Evolutionary conservation across 2,113 vertebrate species (phyloP), one percentile per base, ranked within the genome.

Genomic region (Pangasianodon gigas): DNA sequence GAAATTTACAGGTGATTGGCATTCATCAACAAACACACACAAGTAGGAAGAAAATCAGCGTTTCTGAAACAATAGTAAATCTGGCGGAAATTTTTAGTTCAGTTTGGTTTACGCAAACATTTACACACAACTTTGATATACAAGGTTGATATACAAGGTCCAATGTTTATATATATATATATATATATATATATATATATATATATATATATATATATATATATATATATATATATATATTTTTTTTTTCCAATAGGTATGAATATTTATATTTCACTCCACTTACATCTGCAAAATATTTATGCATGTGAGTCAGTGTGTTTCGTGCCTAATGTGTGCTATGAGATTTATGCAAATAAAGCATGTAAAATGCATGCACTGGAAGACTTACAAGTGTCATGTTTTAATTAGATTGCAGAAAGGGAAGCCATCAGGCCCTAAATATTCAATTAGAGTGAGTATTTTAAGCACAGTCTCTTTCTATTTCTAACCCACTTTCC

Each of bases 311-410:
- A 48, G 48, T 82, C 16, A 26, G 46, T 44, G 24, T 26, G 37
- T n/a, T 86, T 46, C 21, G 71, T 88, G 84, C 46, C 46, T 80
- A 86, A 85, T 44, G 77, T 80, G 80, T 82, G 67, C 52, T 56
- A n/a, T 88, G 71, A 89, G 89, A 92, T 90, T 89, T 92, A 91
- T 92, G 91, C 24, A 92, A 91, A 92, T 91, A 67, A 75, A 24
- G 44, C 82, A 84, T 90, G 87, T 87, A 88, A 89, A 87, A 80
- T 88, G 56, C 88, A 90, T 85, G 91, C 90, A 79, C 65, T 79
- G 37, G 86, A 90, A 80, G 79, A 89, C 85, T 84, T 86, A 90
- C 88, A 89, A 92, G 89, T 88, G 74, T 56, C 79, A 58, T 90
- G 79, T 88, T 92, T 91, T 87, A 93, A 93, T 92, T 91, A 92